These are phyloP conservation scores for Cheilosia vernalis DNA, from an alignment of 2,888 invertebrate species.

Conservation along the genomic window DNA sequence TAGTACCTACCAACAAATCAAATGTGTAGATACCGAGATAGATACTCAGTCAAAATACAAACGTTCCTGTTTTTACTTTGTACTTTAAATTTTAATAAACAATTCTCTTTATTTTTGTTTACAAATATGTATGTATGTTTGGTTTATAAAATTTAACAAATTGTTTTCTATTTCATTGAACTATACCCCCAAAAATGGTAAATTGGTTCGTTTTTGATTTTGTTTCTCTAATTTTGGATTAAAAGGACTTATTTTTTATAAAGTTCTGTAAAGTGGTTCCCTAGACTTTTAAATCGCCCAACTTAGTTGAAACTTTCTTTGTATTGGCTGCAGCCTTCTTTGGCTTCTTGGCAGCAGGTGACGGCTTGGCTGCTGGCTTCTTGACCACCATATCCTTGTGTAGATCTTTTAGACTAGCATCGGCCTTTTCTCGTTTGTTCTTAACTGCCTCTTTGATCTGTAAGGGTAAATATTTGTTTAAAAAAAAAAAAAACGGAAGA, in stretches of 20 bases:
- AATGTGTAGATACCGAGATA: neutral
- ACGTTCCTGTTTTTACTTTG: constrained; percentile 34
- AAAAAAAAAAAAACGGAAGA: neutral
- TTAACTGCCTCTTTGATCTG: constrained; percentile 82
- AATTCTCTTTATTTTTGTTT: constrained; percentile 46
- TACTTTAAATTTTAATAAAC: constrained; percentile 62
- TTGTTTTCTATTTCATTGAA: constrained; percentile 26
- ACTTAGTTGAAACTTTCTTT: constrained; percentile 78
- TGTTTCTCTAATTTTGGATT: neutral
- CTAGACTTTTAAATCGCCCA: constrained; percentile 63
- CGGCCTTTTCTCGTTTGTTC: constrained; percentile 81
- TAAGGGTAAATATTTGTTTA: neutral
- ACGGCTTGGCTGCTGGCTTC: constrained; percentile 76
- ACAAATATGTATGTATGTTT: constrained; percentile 30
- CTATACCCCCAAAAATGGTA: constrained; percentile 30
- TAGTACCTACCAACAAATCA: no score
- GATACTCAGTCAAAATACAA: neutral
- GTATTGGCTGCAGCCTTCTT: constrained; percentile 80
- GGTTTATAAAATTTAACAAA: constrained; percentile 38
- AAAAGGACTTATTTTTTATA: neutral
- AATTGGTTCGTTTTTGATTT: constrained; percentile 40
- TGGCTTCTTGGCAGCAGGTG: constrained; percentile 77
- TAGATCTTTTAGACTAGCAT: constrained; percentile 81
- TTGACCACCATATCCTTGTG: constrained; percentile 83
- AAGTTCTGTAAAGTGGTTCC: neutral